Percentiles rank a stretch among this genome's conserved stretches.
Evolutionary conservation across 2,113 vertebrate genomes (phyloP).

Genomic region (Serinus canaria): DNA sequence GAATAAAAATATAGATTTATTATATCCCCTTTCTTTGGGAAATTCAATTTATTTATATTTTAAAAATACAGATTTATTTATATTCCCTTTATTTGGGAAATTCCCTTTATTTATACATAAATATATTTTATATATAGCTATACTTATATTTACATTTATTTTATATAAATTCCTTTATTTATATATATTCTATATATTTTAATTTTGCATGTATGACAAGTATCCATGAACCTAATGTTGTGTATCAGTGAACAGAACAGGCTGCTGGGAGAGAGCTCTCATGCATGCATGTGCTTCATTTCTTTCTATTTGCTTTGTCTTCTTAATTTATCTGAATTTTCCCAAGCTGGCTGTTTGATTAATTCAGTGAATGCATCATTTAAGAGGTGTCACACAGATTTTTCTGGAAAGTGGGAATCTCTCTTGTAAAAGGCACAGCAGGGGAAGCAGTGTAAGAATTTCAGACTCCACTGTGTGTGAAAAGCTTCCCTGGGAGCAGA

Average conservation of each 20-base stretch:
- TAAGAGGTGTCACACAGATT: not conserved
- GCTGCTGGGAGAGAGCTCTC: not conserved
- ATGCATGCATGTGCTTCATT: not conserved
- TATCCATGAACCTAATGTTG: not conserved
- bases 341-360: not conserved
- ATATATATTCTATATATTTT: not conserved
- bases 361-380: not conserved
- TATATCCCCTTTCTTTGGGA: not conserved
- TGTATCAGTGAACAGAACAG: not conserved
- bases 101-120: too few species aligned
- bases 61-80: too few species aligned
- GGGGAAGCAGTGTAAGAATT: not conserved
- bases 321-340: not conserved
- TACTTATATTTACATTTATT: too few species aligned
- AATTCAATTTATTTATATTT: too few species aligned
- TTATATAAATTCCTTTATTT: too few species aligned
- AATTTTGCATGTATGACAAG: not conserved
- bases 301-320: not conserved
- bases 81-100: too few species aligned
- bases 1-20: not conserved
- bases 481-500: not conserved
- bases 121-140: too few species aligned
- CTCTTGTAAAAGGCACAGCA: not conserved
- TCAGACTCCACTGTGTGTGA: not conserved
- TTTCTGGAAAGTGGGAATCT: not conserved